Conservation (phyloP, 1,140 invertebrate species). For the Anoplophora glabripennis region DNA sequence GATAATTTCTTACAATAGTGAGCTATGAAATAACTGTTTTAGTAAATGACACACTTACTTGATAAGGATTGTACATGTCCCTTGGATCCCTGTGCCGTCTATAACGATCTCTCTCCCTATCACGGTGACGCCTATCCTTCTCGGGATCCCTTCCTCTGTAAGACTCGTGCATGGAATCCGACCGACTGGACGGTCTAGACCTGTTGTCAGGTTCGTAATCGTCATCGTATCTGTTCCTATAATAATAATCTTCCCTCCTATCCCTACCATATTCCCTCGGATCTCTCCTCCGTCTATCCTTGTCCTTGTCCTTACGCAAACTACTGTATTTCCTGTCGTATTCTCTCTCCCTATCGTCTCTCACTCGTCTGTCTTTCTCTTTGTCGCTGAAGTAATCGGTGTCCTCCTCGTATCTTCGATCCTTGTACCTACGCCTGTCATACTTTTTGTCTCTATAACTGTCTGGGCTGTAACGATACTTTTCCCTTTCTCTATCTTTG, state of each 20-base stretch:
- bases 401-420: slow-evolving; percentile 47
- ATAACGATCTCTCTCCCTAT: slow-evolving; percentile 47
- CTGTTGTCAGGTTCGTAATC: slow-evolving; percentile 49
- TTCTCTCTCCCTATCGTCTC: slow-evolving; percentile 47
- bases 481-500: slow-evolving; percentile 22
- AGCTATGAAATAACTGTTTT: neutral
- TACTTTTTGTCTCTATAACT: slow-evolving; percentile 37
- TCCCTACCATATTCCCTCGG: slow-evolving; percentile 29
- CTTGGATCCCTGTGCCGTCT: slow-evolving; percentile 26
- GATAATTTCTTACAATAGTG: neutral
- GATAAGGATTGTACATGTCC: slow-evolving; percentile 51
- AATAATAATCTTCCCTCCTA: slow-evolving; percentile 49
- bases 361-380: slow-evolving; percentile 38
- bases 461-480: slow-evolving; percentile 3
- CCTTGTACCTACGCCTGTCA: slow-evolving; percentile 49
- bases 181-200: slow-evolving; percentile 53
- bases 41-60: slow-evolving; percentile 14
- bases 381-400: slow-evolving; percentile 48
- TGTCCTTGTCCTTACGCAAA: slow-evolving; percentile 38
- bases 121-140: slow-evolving; percentile 41
- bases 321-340: slow-evolving; percentile 45
- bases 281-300: slow-evolving; percentile 37
- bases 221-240: slow-evolving; percentile 51
- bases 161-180: slow-evolving; percentile 52
- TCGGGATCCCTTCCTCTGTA: slow-evolving; percentile 47